Conservation (phyloP, 2,888 invertebrate species). For the Eupithecia abbreviata region DNA sequence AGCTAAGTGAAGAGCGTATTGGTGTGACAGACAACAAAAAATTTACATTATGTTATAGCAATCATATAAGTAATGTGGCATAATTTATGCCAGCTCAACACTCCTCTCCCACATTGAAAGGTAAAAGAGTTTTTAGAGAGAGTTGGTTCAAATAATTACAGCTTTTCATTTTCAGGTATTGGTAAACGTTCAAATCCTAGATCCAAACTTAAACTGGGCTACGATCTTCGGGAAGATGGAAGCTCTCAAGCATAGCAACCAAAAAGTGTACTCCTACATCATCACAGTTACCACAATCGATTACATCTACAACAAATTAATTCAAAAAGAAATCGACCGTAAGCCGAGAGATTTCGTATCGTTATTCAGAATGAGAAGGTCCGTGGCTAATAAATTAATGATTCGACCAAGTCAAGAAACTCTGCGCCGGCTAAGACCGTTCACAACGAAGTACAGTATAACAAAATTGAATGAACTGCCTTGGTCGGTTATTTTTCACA, state of each 20-base stretch:
- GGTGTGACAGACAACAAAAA: background rate
- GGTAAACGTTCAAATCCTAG: constrained; percentile 70
- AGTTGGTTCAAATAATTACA: background rate
- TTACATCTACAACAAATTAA: constrained; percentile 67
- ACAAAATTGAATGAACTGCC: constrained; percentile 65
- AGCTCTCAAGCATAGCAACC: constrained; percentile 53
- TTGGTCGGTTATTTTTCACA: constrained; percentile 76
- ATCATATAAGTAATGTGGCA: background rate
- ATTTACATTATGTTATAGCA: background rate
- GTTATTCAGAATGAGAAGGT: constrained; percentile 43
- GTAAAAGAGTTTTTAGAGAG: background rate
- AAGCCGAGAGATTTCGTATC: constrained; percentile 49
- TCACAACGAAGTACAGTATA: constrained; percentile 63
- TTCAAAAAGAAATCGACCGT: constrained; percentile 52
- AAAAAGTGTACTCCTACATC: constrained; percentile 68
- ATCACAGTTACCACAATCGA: constrained; percentile 68
- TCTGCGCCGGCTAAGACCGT: constrained; percentile 50
- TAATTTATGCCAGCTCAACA: background rate
- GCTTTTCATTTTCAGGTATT: constrained; percentile 58
- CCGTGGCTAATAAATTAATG: constrained; percentile 44
- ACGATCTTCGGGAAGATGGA: constrained; percentile 69
- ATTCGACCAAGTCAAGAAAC: constrained; percentile 47
- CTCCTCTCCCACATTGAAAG: background rate
- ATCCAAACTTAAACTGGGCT: constrained; percentile 59
- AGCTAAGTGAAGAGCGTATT: background rate